Conservation (phyloP, 2,888 invertebrate species). For the Ligdia adustata region DNA sequence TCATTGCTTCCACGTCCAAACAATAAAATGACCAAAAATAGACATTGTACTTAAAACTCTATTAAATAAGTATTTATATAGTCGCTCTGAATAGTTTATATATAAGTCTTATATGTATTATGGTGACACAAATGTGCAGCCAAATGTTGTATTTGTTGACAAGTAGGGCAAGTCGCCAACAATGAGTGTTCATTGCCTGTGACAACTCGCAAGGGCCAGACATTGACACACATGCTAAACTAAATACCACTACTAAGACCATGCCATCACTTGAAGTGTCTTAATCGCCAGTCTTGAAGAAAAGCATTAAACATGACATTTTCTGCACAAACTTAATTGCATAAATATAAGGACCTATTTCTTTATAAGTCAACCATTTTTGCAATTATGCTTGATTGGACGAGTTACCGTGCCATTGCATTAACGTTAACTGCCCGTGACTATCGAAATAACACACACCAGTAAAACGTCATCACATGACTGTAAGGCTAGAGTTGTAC, state of each 20-base stretch:
- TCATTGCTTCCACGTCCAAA: conserved; percentile 25
- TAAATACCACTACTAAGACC: conserved; percentile 47
- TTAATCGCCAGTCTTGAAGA: conserved; percentile 59
- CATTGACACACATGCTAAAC: conserved; percentile 61
- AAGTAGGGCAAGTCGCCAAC: conserved; percentile 55
- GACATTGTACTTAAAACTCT: conserved; percentile 8
- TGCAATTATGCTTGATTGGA: too few relatives aligned
- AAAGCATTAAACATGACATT: conserved; percentile 49
- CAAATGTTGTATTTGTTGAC: conserved; percentile 66
- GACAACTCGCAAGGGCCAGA: conserved; percentile 44
- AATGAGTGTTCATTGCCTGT: conserved; percentile 58
- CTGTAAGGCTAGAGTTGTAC: conserved; percentile 77
- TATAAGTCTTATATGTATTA: conserved; percentile 37
- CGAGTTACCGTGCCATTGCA: too few relatives aligned
- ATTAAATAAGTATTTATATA: conserved; percentile 6
- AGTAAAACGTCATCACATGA: conserved; percentile 50
- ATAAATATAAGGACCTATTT: too few relatives aligned
- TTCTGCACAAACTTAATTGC: too few relatives aligned
- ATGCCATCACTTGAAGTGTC: conserved; percentile 47
- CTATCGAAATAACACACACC: conserved; percentile 44
- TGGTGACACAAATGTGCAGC: conserved; percentile 66
- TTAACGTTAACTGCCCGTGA: too few relatives aligned
- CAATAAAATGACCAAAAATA: conserved; percentile 16
- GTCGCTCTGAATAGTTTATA: conserved; percentile 5
- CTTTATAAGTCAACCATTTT: too few relatives aligned